A percentile compares a stretch with the other conserved stretches of the same genome.
These are phyloP conservation scores for Cynocephalus volans DNA, from an alignment of 2,113 vertebrate species.

Conservation along the genomic window DNA sequence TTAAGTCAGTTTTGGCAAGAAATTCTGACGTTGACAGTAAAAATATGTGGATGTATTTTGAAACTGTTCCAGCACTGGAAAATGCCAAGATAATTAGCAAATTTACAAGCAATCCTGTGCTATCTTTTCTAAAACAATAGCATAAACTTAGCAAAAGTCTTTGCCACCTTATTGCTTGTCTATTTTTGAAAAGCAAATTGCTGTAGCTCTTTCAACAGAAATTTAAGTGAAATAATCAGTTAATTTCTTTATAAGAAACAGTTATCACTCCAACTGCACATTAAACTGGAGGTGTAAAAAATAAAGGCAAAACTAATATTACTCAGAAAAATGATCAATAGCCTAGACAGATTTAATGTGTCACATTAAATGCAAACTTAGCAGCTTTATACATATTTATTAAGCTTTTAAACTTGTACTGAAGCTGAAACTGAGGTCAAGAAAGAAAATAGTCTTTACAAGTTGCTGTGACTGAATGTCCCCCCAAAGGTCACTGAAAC, in stretches of 20 bases:
- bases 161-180: neutral
- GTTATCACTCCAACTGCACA: neutral
- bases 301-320: slow-evolving; percentile 10
- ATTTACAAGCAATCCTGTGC: slow-evolving; percentile 3
- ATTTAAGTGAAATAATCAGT: slow-evolving; percentile 36
- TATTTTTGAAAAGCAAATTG: slow-evolving; percentile 7
- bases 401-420: neutral
- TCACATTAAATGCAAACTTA: neutral
- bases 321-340: slow-evolving; percentile 16
- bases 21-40: slow-evolving; percentile 52
- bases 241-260: slow-evolving; percentile 22
- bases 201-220: slow-evolving; percentile 42
- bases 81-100: slow-evolving; percentile 71
- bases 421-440: slow-evolving; percentile 20
- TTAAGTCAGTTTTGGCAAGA: slow-evolving; percentile 54
- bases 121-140: slow-evolving; percentile 26
- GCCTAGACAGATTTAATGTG: neutral
- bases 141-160: neutral
- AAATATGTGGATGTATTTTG: slow-evolving; percentile 55
- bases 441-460: slow-evolving; percentile 35
- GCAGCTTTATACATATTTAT: neutral
- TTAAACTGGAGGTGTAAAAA: slow-evolving; percentile 5
- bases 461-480: neutral
- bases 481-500: too few species aligned
- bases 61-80: slow-evolving; percentile 15